These are phyloP conservation scores for Anas acuta DNA, from an alignment of 2,797 vertebrate genomes.

Conservation along the genomic window DNA sequence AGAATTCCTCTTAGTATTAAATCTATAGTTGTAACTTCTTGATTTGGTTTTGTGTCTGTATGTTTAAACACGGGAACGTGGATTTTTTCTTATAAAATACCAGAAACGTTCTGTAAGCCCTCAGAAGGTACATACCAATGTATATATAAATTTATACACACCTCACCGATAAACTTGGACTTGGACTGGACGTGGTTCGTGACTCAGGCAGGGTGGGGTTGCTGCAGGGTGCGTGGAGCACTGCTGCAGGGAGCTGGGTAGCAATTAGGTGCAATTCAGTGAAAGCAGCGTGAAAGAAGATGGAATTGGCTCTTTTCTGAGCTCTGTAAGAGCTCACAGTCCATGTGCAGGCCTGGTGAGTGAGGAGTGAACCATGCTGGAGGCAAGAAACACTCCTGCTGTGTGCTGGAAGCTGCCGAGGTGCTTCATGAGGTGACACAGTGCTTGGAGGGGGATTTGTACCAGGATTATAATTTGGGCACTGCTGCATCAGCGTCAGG, in stretches of 20 bases:
- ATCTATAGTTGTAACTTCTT: rapidly evolving
- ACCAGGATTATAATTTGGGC: neutral
- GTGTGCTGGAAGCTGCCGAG: neutral
- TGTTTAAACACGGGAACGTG: neutral
- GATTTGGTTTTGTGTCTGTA: neutral
- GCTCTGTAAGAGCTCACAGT: neutral
- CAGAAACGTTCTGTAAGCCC: rapidly evolving
- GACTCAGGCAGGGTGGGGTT: neutral
- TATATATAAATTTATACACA: neutral
- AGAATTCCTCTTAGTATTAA: neutral
- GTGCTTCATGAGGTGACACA: rapidly evolving
- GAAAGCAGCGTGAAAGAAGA: neutral
- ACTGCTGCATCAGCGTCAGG: rapidly evolving
- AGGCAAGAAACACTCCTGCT: neutral
- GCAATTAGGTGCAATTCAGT: neutral
- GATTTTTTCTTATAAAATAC: neutral
- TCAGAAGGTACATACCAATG: no score
- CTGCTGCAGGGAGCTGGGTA: neutral
- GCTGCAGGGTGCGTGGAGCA: neutral
- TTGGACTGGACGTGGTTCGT: rapidly evolving
- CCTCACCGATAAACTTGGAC: neutral
- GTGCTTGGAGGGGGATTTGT: neutral
- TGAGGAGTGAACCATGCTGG: neutral
- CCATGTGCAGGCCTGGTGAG: rapidly evolving
- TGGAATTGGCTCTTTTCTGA: neutral